Evolutionary conservation across 2,888 invertebrate genomes (phyloP).

Genomic region (Plebejus argus): DNA sequence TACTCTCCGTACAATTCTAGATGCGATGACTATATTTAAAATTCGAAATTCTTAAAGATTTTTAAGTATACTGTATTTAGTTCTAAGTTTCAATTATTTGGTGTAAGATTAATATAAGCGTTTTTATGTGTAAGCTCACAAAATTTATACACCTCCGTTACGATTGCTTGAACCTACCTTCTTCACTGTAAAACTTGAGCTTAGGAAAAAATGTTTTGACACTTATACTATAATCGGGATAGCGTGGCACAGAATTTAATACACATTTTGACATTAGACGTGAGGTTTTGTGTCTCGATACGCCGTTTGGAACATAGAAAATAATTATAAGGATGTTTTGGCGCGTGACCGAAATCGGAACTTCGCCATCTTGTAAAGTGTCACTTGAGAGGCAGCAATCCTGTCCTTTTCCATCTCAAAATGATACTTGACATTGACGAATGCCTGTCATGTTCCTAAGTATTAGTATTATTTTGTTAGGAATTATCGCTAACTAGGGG

Average conservation of each 20-base stretch:
- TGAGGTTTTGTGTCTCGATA: neutral
- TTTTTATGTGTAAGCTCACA: constrained; percentile 23
- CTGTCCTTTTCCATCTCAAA: neutral
- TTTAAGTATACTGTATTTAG: constrained; percentile 21
- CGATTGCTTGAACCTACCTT: neutral
- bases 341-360: neutral
- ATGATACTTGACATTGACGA: too few relatives aligned
- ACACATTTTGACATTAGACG: neutral
- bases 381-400: too few relatives aligned
- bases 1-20: constrained; percentile 43
- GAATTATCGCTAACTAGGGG: neutral
- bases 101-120: constrained; percentile 23
- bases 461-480: neutral
- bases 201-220: neutral
- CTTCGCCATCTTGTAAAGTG: too few relatives aligned
- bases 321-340: neutral
- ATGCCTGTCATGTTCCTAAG: too few relatives aligned
- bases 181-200: neutral
- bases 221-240: neutral
- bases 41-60: constrained; percentile 26
- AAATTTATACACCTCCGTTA: constrained; percentile 12
- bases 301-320: neutral
- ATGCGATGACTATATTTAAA: constrained; percentile 19
- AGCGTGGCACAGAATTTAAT: neutral
- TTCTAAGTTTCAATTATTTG: constrained; percentile 26